phyloP scores from a whole-genome alignment of 2,113 vertebrate genomes.

The Phylloscopus trochilus region DNA sequence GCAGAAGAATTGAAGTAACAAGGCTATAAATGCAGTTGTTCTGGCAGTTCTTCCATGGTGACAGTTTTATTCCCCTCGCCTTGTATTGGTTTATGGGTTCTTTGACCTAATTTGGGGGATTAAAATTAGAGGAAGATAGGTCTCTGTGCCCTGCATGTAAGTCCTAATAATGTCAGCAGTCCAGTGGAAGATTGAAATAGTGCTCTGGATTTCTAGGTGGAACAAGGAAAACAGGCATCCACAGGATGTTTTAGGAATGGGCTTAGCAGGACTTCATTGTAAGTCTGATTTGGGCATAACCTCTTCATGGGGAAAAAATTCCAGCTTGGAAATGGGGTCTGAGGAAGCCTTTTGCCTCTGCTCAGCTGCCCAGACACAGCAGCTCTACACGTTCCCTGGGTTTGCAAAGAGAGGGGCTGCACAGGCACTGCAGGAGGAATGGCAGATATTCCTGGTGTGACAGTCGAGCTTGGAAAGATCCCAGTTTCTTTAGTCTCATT shows the following conservation, averaged over 20 bases:
- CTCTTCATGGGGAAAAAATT: not conserved
- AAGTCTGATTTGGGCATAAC: not conserved
- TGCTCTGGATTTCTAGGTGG: not conserved
- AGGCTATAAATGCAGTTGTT: not conserved
- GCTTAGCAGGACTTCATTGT: not conserved
- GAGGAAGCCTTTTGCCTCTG: not conserved
- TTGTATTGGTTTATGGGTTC: not conserved
- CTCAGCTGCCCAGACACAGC: not conserved
- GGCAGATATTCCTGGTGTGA: not conserved
- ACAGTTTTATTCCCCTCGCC: slow-evolving; percentile 4
- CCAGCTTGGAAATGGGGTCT: not conserved
- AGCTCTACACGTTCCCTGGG: not conserved
- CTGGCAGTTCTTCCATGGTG: not conserved
- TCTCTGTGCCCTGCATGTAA: not conserved
- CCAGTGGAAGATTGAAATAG: not conserved
- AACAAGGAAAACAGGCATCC: not conserved
- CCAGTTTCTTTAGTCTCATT: not conserved
- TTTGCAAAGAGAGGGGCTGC: not conserved
- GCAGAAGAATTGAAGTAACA: not conserved
- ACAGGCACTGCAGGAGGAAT: not conserved
- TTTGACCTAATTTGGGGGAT: not conserved
- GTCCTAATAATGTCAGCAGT: not conserved
- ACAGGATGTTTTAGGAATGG: not conserved
- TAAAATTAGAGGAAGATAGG: not conserved
- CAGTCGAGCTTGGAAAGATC: not conserved